Conservation (phyloP, 1,140 invertebrate species). For the Neoseiulus cucumeris region DNA sequence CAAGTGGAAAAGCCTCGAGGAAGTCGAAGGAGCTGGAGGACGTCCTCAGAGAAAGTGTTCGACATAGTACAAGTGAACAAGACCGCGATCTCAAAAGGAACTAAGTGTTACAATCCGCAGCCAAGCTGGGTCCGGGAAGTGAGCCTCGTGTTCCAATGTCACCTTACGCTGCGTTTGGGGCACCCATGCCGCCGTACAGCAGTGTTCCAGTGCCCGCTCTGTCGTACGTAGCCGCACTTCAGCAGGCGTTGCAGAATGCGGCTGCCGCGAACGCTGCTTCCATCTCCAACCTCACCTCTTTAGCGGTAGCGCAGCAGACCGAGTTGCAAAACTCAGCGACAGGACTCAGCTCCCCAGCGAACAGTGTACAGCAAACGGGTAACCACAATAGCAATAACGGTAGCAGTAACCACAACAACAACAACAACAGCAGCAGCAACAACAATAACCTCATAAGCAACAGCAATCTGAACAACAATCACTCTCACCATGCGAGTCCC, state of each 20-base stretch:
- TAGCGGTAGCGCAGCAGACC: not conserved
- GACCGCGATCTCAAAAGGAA: too few relatives aligned
- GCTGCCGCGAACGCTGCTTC: not conserved
- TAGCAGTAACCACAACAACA: too few relatives aligned
- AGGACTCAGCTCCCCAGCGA: not conserved
- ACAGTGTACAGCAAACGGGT: not conserved
- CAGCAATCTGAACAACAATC: too few relatives aligned
- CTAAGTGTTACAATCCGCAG: not conserved
- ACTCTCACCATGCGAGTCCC: not conserved
- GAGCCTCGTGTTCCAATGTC: conserved; percentile 9
- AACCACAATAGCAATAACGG: not conserved
- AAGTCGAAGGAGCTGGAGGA: too few relatives aligned
- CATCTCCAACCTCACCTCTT: not conserved
- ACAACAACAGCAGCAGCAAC: too few relatives aligned
- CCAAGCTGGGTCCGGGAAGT: conserved; percentile 9
- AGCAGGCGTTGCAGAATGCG: conserved; percentile 1
- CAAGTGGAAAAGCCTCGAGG: too few relatives aligned
- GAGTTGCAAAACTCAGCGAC: not conserved
- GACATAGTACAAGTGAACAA: too few relatives aligned
- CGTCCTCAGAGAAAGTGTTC: too few relatives aligned
- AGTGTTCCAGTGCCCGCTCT: not conserved
- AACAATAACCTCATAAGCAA: too few relatives aligned
- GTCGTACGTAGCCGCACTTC: not conserved
- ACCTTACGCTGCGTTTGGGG: not conserved
- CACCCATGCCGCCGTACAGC: not conserved